Evolutionary conservation across 2,113 vertebrate species (phyloP).

Genomic region (Tympanuchus pallidicinctus): DNA sequence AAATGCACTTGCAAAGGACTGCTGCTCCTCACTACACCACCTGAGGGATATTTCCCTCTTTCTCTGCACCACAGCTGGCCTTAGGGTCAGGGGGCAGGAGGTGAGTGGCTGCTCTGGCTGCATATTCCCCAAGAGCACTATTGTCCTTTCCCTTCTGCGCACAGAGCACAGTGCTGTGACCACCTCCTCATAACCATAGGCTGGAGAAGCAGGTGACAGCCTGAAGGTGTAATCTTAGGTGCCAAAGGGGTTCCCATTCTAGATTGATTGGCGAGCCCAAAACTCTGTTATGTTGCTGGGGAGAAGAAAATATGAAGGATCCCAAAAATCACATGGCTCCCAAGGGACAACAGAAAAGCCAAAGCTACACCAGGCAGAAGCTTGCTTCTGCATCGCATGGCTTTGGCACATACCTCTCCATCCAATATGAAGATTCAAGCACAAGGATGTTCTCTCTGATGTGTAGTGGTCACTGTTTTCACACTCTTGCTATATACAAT

Average conservation of each 20-base stretch:
- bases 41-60: neutral
- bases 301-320: neutral
- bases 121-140: rapidly evolving
- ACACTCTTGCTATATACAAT: neutral
- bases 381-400: rapidly evolving
- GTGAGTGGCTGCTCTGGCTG: rapidly evolving
- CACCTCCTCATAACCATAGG: neutral
- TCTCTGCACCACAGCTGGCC: too few relatives aligned
- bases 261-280: rapidly evolving
- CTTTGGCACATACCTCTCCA: neutral
- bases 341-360: too few relatives aligned
- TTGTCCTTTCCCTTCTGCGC: neutral
- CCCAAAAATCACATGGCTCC: neutral
- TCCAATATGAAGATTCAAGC: rapidly evolving
- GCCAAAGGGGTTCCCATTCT: rapidly evolving
- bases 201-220: neutral
- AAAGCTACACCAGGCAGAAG: rapidly evolving
- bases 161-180: neutral
- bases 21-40: neutral
- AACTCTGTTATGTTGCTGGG: neutral
- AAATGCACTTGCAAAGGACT: neutral
- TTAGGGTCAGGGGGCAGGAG: rapidly evolving
- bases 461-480: neutral
- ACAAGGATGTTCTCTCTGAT: neutral
- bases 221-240: neutral